phyloP scores from a whole-genome alignment of 2,113 vertebrate species.

The Sminthopsis crassicaudata region DNA sequence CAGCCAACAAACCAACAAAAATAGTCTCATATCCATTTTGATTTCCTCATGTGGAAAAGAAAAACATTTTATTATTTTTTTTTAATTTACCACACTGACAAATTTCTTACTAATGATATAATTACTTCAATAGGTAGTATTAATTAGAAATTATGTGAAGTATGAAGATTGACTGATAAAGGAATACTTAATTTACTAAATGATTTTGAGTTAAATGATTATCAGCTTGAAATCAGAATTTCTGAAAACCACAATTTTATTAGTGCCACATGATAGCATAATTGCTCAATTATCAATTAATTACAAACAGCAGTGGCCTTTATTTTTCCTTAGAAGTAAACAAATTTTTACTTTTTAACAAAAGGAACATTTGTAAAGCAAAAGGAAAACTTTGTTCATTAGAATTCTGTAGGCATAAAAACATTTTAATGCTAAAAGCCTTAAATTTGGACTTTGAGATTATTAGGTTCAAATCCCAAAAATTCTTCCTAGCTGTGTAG shows the following conservation, averaged over 20 bases:
- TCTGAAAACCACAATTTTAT: constrained; percentile 66
- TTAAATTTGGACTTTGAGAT: not conserved
- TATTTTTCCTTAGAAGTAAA: constrained; percentile 75
- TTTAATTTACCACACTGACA: constrained; percentile 54
- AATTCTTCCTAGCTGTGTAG: not conserved
- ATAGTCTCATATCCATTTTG: constrained; percentile 28
- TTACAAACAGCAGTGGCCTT: constrained; percentile 71
- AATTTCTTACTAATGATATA: constrained; percentile 72
- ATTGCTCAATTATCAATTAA: constrained; percentile 78
- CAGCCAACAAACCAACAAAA: not conserved
- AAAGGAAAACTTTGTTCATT: not conserved
- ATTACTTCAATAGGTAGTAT: constrained; percentile 76
- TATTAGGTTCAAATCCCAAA: not conserved
- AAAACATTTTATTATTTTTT: constrained; percentile 55
- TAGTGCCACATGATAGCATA: constrained; percentile 67
- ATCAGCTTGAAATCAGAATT: constrained; percentile 77
- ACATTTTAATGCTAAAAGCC: not conserved
- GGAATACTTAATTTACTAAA: constrained; percentile 77
- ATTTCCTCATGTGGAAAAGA: constrained; percentile 50
- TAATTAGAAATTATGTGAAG: constrained; percentile 77
- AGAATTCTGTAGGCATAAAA: constrained; percentile 10
- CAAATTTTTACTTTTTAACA: constrained; percentile 55
- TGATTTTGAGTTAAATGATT: constrained; percentile 73
- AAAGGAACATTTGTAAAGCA: constrained; percentile 68
- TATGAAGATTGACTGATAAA: constrained; percentile 72